Base-by-base conservation (phyloP, 2,888 invertebrate genomes). In the Cryptocephalus primarius region DNA sequence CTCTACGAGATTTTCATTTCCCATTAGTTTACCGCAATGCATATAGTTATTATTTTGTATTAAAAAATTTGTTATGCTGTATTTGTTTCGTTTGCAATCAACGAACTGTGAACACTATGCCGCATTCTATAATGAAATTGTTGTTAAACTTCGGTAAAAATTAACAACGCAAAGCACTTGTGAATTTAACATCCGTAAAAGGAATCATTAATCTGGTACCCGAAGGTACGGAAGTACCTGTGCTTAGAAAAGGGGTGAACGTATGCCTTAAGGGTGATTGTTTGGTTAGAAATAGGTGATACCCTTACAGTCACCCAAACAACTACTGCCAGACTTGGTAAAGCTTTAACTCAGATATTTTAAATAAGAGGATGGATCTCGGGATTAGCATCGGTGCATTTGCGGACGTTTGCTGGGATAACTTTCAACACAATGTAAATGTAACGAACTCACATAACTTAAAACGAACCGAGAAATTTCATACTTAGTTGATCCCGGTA, bases 231-330 rank as follows among this genome's bases (percentile, higher is more conserved):
- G 43, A 47, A 47, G 43, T 47, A 47, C 47, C 47, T 44, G 47
- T 22, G 22, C 22, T 4, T 22, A 22, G 22, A 41, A 41, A 52
- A 58, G 52, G 57, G 59, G 52, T 56, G 52, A 54, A 56, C 52
- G 52, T 54, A 53, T 54, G 52, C 49, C 50, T 54, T 52, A 59
- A 57, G 60, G 63, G 61, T 62, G 58, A 61, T 63, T 62, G 63
- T 60, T 64, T 62, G 59, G 62, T 53, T 59, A 60, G 59, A 56
- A 50, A 49, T 48, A 49, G 50, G 52, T 44, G 49, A 51, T 51
- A 46, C 47, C 44, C 45, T 38, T 39, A 40, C 9, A 45, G 43
- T 42, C 4, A 39, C 4, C 9, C 48, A 46, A 32, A 32, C 14
- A 39, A 42, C 9, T 39, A 8, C 40, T 33, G 22, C 22, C 6